Conservation (phyloP, 2,113 vertebrate species). For the Aldabrachelys gigantea region DNA sequence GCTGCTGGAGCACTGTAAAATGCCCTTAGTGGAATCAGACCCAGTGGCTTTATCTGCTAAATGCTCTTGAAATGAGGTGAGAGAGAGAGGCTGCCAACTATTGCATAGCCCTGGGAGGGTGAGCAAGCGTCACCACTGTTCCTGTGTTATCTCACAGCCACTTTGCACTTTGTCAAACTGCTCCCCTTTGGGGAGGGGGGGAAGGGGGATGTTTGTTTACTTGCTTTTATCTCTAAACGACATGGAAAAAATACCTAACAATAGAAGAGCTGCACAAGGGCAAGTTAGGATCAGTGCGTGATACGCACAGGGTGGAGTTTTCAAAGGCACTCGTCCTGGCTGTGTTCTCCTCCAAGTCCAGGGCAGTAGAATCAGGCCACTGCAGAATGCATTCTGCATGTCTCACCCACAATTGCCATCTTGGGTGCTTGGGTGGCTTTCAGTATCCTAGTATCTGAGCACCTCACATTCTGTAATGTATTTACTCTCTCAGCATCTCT, state of each 20-base stretch:
- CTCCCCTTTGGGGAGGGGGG: neutral
- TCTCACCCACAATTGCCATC: neutral
- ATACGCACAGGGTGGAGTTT: neutral
- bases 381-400: neutral
- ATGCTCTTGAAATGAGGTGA: neutral
- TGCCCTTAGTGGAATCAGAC: neutral
- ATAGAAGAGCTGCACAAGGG: neutral
- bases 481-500: neutral
- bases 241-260: fast-evolving
- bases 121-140: fast-evolving
- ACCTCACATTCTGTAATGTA: neutral
- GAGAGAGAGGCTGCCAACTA: fast-evolving
- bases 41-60: neutral
- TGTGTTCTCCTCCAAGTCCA: neutral
- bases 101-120: fast-evolving
- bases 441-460: neutral
- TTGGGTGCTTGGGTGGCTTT: neutral
- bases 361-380: neutral
- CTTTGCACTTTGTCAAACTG: neutral
- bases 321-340: neutral
- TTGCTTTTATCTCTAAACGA: neutral
- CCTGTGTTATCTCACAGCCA: neutral
- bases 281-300: fast-evolving
- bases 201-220: neutral
- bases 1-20: neutral